Conservation (phyloP, 2,113 vertebrate genomes). For the Lathamus discolor region DNA sequence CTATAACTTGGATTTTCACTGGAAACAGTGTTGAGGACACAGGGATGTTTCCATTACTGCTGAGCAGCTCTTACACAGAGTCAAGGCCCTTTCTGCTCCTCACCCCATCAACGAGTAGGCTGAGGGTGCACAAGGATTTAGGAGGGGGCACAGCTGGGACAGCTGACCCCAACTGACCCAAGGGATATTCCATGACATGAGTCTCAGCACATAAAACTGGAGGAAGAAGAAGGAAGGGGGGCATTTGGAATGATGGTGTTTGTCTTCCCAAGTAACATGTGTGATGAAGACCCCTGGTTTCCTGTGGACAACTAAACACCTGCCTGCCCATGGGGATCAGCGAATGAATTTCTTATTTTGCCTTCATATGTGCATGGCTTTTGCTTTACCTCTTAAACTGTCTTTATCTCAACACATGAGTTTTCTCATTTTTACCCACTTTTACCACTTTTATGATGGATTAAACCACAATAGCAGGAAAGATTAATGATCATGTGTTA, state of each 20-base stretch:
- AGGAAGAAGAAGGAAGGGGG: rapidly evolving
- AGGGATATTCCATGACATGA: neutral
- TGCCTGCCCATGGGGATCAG: neutral
- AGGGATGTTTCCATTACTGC: neutral
- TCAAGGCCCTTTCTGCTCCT: neutral
- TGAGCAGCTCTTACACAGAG: neutral
- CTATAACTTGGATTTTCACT: neutral
- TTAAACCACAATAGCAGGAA: neutral
- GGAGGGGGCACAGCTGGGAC: neutral
- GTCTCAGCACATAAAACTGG: neutral
- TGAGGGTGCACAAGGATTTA: neutral
- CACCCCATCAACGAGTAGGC: neutral
- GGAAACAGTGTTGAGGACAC: neutral
- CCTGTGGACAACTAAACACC: neutral
- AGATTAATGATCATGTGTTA: neutral
- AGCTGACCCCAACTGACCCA: neutral
- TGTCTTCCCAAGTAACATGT: rapidly evolving
- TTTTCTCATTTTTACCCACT: neutral
- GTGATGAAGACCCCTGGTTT: neutral
- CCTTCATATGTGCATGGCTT: neutral
- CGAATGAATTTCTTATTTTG: neutral
- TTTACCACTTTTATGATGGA: neutral
- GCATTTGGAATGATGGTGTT: neutral
- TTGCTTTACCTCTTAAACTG: neutral
- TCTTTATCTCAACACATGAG: neutral